Evolutionary conservation across 2,113 vertebrate species (phyloP).

Genomic region (Lynx canadensis): DNA sequence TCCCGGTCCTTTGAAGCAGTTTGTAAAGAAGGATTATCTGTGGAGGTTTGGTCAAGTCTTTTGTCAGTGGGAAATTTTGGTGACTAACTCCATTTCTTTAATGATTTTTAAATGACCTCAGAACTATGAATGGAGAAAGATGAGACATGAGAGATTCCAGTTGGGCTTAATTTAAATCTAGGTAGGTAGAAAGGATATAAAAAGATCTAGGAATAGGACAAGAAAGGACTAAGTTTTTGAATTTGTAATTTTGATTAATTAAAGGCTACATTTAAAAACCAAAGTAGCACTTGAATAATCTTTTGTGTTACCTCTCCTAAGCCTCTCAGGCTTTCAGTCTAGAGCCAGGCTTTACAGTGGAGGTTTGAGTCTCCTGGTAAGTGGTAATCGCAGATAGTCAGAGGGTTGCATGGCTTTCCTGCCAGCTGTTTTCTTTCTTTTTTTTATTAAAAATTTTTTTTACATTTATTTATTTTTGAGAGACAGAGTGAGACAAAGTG

Average conservation of each 20-base stretch:
- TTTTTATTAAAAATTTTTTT: no score
- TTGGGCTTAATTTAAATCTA: background rate
- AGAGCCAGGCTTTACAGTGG: background rate
- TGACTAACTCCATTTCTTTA: background rate
- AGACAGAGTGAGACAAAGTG: no score
- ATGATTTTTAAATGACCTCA: background rate
- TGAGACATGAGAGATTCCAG: background rate
- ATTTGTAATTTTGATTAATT: background rate
- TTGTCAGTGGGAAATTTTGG: background rate
- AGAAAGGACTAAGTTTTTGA: background rate
- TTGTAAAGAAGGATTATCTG: background rate
- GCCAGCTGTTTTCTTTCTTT: background rate
- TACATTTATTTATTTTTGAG: no score
- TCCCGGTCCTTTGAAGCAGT: background rate
- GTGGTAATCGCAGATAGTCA: background rate
- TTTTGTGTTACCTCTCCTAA: background rate
- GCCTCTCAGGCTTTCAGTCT: background rate
- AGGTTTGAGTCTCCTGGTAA: background rate
- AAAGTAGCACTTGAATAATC: background rate
- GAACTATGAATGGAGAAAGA: background rate
- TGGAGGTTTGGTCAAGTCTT: background rate
- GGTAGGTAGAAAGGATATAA: background rate
- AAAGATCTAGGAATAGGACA: background rate
- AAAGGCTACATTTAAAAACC: background rate
- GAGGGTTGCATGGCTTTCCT: background rate